Percentiles rank a stretch among this genome's conserved stretches.
These are phyloP conservation scores for Latrodectus hesperus DNA, from an alignment of 2,888 invertebrate species.

Conservation along the genomic window DNA sequence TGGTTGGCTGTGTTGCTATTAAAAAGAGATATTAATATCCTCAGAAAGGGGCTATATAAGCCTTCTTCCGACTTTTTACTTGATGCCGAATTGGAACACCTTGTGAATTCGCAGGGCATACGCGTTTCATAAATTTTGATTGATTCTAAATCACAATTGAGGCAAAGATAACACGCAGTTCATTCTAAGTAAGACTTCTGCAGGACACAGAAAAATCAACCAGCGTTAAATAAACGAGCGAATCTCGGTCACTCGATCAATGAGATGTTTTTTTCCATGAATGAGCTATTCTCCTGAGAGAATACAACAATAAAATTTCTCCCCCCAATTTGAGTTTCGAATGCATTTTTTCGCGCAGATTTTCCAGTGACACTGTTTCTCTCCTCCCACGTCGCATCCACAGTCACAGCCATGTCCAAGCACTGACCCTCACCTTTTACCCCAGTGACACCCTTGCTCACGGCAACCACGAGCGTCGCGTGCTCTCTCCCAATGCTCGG, in stretches of 20 bases:
- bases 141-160: too few relatives aligned
- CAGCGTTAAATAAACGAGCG: not conserved
- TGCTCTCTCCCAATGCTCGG: slow-evolving; percentile 7
- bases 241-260: slow-evolving; percentile 37
- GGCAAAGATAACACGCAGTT: not conserved
- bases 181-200: too few relatives aligned
- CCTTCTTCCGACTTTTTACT: too few relatives aligned
- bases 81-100: too few relatives aligned
- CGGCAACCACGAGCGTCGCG: slow-evolving; percentile 12
- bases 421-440: slow-evolving; percentile 41
- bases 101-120: too few relatives aligned
- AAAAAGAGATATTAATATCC: too few relatives aligned
- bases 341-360: slow-evolving; percentile 2
- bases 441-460: slow-evolving; percentile 46
- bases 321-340: too few relatives aligned
- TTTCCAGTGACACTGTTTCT: slow-evolving; percentile 43
- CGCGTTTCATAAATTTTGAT: too few relatives aligned
- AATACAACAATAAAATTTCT: not conserved
- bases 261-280: not conserved
- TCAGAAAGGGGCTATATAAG: too few relatives aligned
- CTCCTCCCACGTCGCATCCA: slow-evolving; percentile 1
- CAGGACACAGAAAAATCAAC: too few relatives aligned
- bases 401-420: slow-evolving; percentile 9
- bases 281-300: not conserved
- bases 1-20: too few relatives aligned